These are phyloP conservation scores for Chlorodrepanis virens DNA, from an alignment of 2,113 vertebrate species.

Conservation along the genomic window DNA sequence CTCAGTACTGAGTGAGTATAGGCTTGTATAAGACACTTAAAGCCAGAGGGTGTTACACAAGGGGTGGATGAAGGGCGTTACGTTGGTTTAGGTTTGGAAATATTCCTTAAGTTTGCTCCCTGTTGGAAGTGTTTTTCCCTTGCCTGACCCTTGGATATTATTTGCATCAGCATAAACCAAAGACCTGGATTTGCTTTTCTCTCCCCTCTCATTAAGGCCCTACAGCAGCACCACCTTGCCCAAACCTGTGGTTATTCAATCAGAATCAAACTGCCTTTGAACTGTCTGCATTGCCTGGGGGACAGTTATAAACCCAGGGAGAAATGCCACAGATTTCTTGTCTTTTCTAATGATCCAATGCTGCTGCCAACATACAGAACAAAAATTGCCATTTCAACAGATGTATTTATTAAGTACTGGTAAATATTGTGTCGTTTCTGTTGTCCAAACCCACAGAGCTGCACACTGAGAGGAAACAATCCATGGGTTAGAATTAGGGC, in stretches of 20 bases:
- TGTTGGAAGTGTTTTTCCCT: background rate
- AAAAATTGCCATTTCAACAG: background rate
- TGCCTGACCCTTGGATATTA: background rate
- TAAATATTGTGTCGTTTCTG: background rate
- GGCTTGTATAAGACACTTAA: slow-evolving; percentile 48
- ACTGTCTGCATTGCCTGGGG: background rate
- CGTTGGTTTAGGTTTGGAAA: background rate
- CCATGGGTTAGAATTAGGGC: fast-evolving
- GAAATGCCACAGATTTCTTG: background rate
- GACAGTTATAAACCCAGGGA: background rate
- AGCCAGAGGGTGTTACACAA: slow-evolving; percentile 51
- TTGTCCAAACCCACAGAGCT: background rate
- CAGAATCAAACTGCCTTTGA: background rate
- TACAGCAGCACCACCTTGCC: background rate
- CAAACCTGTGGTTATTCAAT: background rate
- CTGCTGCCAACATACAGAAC: background rate
- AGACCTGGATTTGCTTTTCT: background rate
- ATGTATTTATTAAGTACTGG: background rate
- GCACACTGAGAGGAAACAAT: background rate
- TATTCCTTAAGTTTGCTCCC: background rate
- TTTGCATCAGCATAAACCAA: fast-evolving
- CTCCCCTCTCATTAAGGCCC: background rate
- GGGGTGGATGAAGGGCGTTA: background rate
- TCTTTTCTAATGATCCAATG: background rate
- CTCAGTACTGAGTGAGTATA: slow-evolving; percentile 33